Percentiles rank a stretch among this genome's conserved stretches.
Conservation (phyloP, 2,797 vertebrate species). For the Sphaeramia orbicularis region DNA sequence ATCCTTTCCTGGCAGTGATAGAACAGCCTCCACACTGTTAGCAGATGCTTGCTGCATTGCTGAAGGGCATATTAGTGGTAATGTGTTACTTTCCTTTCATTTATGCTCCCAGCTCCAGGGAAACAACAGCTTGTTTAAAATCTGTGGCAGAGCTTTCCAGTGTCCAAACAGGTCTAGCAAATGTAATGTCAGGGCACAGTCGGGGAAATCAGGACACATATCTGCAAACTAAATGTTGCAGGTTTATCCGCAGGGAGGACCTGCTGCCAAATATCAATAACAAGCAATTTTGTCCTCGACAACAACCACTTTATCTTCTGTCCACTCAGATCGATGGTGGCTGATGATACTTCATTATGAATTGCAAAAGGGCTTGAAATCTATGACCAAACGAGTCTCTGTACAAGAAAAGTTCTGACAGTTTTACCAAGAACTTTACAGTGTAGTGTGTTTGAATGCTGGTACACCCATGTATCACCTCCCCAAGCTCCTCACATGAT, state of each 20-base stretch:
- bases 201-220: slow-evolving; percentile 3
- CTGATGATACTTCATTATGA: slow-evolving; percentile 21
- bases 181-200: slow-evolving; percentile 28
- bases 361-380: slow-evolving; percentile 33
- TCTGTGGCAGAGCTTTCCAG: background rate
- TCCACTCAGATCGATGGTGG: slow-evolving; percentile 35
- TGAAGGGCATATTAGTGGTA: background rate
- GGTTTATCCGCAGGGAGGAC: slow-evolving; percentile 29
- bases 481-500: too few species aligned
- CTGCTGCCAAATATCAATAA: slow-evolving; percentile 39
- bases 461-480: too few species aligned
- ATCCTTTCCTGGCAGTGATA: background rate
- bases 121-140: background rate
- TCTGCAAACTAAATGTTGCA: slow-evolving; percentile 20
- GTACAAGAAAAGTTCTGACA: slow-evolving; percentile 14
- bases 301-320: slow-evolving; percentile 34
- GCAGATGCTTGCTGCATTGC: background rate
- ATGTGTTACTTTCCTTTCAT: background rate
- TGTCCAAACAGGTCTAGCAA: background rate
- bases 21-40: background rate
- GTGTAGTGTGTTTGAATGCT: too few species aligned
- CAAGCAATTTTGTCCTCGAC: slow-evolving; percentile 20
- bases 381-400: background rate
- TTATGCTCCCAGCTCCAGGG: background rate
- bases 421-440: background rate